Conservation (phyloP, 2,797 vertebrate species). For the Lepus oiostolus region DNA sequence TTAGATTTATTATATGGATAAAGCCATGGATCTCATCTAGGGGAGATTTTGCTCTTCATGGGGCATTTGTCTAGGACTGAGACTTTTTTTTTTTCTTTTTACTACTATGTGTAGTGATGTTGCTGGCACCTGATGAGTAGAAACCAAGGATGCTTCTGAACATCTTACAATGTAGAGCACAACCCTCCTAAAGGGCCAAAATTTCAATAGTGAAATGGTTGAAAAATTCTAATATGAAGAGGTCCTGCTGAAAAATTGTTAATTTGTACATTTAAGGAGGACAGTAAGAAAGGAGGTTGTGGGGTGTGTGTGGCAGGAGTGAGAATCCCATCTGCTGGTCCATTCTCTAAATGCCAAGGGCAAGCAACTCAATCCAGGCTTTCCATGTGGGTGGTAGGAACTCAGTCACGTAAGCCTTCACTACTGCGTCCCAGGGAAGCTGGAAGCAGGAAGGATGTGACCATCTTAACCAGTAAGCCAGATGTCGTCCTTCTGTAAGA, state of each 20-base stretch:
- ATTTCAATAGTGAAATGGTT: background rate
- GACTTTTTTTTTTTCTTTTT: background rate
- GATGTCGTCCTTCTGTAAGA: background rate
- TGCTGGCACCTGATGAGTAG: background rate
- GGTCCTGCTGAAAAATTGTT: background rate
- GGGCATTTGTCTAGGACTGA: background rate
- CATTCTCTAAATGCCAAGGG: no score
- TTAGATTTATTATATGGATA: conserved; percentile 4
- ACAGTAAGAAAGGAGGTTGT: no score
- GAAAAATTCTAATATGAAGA: background rate
- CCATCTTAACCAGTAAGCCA: no score
- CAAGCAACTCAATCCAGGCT: no score
- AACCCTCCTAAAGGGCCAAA: background rate
- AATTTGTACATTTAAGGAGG: no score
- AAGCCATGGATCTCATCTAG: background rate
- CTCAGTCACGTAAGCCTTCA: no score
- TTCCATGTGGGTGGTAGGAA: no score
- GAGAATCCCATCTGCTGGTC: no score
- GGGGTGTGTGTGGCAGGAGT: no score
- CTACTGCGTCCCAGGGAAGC: no score
- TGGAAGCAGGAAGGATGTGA: no score
- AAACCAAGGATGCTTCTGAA: background rate
- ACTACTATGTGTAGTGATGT: background rate
- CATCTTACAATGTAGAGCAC: background rate
- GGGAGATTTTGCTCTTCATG: background rate